A percentile compares a stretch with the other conserved stretches of the same genome.
phyloP scores from a whole-genome alignment of 2,888 invertebrate species.

The Tachina lurida region DNA sequence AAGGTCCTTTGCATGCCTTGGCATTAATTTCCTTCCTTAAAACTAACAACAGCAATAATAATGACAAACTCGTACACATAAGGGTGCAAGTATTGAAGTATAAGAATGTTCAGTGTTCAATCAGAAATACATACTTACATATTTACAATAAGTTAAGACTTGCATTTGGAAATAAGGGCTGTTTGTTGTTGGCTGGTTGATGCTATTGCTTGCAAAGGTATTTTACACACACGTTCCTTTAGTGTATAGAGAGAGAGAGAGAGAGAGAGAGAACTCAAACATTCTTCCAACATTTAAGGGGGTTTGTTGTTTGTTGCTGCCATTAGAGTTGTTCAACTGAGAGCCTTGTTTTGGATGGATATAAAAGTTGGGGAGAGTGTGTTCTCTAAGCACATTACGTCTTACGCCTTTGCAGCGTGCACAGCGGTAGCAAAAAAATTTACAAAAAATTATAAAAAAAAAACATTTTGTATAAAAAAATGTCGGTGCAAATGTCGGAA shows the following conservation, averaged over 20 bases:
- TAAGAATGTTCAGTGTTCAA: constrained; percentile 48
- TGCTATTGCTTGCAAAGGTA: constrained; percentile 15
- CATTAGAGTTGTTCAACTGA: background rate
- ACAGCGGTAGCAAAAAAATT: constrained; percentile 28
- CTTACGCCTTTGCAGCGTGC: constrained; percentile 63
- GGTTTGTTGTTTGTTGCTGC: constrained; percentile 49
- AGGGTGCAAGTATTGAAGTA: constrained; percentile 56
- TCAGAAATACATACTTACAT: constrained; percentile 66
- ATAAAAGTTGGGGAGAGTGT: constrained; percentile 65
- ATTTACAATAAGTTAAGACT: constrained; percentile 14
- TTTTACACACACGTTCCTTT: constrained; percentile 12
- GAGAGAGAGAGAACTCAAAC: constrained; percentile 32
- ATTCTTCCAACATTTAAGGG: constrained; percentile 41
- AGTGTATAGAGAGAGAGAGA: background rate
- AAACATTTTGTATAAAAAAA: constrained; percentile 62
- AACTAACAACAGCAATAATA: constrained; percentile 49
- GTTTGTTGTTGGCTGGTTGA: constrained; percentile 53
- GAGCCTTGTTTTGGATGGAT: constrained; percentile 28
- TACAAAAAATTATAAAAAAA: background rate
- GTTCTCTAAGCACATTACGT: constrained; percentile 56
- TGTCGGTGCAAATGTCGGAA: constrained; percentile 81
- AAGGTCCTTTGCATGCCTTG: constrained; percentile 76
- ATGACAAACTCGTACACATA: constrained; percentile 30
- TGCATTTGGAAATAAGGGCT: constrained; percentile 48
- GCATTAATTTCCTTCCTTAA: constrained; percentile 74